Conservation (phyloP, 2,113 vertebrate genomes). For the Acrocephalus kingi region DNA sequence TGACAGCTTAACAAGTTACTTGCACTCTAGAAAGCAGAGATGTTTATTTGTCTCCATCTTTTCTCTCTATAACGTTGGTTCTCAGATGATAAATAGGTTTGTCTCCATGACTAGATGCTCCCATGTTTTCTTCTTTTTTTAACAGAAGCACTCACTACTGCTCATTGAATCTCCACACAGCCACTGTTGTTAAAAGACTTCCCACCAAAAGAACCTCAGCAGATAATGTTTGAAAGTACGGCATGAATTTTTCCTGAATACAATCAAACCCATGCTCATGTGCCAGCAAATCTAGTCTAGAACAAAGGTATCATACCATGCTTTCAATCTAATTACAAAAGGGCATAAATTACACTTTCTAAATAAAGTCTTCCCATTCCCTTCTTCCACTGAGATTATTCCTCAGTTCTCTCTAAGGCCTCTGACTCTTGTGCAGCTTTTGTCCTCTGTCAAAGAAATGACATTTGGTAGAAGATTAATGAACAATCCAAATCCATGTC, state of each 20-base stretch:
- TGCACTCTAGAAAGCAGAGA: neutral
- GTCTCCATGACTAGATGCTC: neutral
- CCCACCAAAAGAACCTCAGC: neutral
- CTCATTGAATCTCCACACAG: neutral
- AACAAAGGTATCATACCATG: neutral
- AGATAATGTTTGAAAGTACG: neutral
- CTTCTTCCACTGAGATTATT: neutral
- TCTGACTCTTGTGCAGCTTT: neutral
- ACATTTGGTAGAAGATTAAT: neutral
- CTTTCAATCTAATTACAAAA: neutral
- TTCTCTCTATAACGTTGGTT: neutral
- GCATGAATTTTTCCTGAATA: neutral
- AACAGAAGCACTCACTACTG: neutral
- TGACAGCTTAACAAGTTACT: neutral
- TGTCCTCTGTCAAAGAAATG: neutral
- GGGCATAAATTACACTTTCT: neutral
- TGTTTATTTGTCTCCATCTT: conserved; percentile 14
- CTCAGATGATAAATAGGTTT: neutral
- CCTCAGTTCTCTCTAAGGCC: neutral
- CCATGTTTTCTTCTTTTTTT: neutral
- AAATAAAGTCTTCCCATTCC: neutral
- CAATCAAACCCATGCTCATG: neutral
- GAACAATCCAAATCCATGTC: neutral
- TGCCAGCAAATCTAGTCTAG: neutral
- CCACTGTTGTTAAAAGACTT: neutral